Evolutionary conservation across 92 coral and sea anemone genomes (phyloP).

Genomic region (Palythoa grandis): DNA sequence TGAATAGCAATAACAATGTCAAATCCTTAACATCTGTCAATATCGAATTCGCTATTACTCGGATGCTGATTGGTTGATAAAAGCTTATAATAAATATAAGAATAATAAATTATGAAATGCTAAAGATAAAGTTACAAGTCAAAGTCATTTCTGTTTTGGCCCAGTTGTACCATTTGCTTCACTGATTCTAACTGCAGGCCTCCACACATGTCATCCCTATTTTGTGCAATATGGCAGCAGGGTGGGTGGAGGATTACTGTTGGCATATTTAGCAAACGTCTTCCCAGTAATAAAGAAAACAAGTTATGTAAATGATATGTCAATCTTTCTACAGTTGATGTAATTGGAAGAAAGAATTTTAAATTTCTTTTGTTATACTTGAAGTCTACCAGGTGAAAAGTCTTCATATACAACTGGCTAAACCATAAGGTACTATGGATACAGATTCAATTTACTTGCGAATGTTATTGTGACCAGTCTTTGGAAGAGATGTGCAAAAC

Average conservation of each 20-base stretch:
- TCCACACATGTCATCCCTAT: background rate
- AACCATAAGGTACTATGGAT: background rate
- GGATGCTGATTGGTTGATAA: no score
- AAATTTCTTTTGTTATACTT: no score
- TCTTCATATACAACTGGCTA: background rate
- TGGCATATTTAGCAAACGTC: background rate
- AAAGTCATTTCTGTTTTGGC: background rate
- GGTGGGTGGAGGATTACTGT: background rate
- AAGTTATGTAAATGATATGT: background rate
- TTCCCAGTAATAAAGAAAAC: background rate
- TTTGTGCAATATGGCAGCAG: slow-evolving; percentile 1
- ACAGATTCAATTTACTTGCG: background rate
- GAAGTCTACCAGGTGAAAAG: no score
- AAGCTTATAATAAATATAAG: no score
- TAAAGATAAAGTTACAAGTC: background rate
- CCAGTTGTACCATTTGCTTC: background rate
- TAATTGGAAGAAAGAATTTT: no score
- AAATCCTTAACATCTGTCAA: no score
- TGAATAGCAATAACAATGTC: no score
- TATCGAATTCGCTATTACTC: no score
- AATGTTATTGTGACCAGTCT: background rate
- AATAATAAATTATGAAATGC: no score
- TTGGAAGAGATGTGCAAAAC: background rate
- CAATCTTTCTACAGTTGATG: background rate
- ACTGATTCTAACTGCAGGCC: background rate